Base-by-base conservation (phyloP, 2,797 vertebrate species). In the Pseudomugil gertrudae region DNA sequence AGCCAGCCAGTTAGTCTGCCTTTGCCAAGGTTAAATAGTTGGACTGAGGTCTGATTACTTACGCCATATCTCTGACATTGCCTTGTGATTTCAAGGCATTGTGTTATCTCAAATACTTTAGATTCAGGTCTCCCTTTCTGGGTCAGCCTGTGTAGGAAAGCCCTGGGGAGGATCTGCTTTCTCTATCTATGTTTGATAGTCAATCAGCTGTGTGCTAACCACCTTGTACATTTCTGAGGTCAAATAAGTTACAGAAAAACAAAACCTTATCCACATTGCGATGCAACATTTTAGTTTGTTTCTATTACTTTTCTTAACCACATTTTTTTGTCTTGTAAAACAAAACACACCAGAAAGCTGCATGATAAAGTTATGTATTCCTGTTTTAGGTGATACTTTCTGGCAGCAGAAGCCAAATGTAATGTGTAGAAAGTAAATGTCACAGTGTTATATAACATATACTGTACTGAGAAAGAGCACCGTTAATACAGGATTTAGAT, bases 1-100 rank as follows among this genome's bases (percentile, higher is more conserved):
- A 62, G 72, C 68, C 83, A 74, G 70, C 74, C 70, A 75, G 68
- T 65, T 60, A 63, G 57, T 73, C 64, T 29, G n/a, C 35, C 64
- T 45, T 64, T 70, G 76, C 83, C 81, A 83, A 87, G 75, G 86
- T 88, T 71, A 82, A 91, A 92, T 89, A 90, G 69, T 92, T 91
- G 90, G 87, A 88, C 26, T 45, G 50, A 69, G 57, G 57, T 80
- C 73, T 76, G 72, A 84, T 87, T 85, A 65, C 82, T 89, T 84
- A 56, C 85, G 62, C 85, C 88, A 79, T 80, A 81, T 86, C 82
- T 79, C 75, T 91, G 85, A 89, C 77, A 62, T 53, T 72, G 77
- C 67, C 63, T 65, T 64, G 78, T 74, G 74, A 82, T 88, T 80
- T 80, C 52, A 68, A 87, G 78, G 85, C 57, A 87, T 89, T 84